Conservation (phyloP, 2,888 invertebrate genomes). For the Drosophila falleni region DNA sequence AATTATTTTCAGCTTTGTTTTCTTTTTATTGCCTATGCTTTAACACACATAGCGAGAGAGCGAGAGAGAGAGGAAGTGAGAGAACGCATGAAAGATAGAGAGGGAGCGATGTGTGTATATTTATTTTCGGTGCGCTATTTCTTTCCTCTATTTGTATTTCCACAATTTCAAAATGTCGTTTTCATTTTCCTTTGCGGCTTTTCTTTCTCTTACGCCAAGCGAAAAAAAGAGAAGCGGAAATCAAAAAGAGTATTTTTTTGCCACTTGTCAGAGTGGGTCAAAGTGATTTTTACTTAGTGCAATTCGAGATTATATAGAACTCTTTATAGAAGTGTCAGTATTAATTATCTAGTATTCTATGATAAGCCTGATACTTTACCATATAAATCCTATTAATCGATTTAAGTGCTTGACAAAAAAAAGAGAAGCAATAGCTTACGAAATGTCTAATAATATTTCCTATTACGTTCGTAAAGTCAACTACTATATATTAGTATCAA, state of each 20-base stretch:
- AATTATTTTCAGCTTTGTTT: constrained; percentile 79
- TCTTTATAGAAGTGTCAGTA: not conserved
- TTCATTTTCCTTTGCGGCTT: constrained; percentile 36
- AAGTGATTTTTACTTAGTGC: not conserved
- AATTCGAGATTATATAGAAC: not conserved
- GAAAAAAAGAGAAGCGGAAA: constrained; percentile 19
- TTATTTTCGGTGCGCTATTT: constrained; percentile 73
- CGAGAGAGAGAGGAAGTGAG: constrained; percentile 6
- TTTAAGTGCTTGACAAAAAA: constrained; percentile 1
- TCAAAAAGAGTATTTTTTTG: constrained; percentile 8
- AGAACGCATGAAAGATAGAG: constrained; percentile 1
- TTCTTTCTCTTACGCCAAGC: constrained; percentile 35
- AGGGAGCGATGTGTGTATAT: constrained; percentile 37
- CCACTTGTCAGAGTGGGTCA: constrained; percentile 20
- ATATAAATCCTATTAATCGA: not conserved
- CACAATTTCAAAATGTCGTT: constrained; percentile 57
- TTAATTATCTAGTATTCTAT: not conserved
- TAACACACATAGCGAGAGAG: constrained; percentile 16
- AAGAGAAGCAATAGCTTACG: not conserved
- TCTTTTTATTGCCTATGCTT: constrained; percentile 58
- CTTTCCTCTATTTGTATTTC: constrained; percentile 42
- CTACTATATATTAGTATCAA: not conserved
- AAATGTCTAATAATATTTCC: not conserved
- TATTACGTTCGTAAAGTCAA: not conserved
- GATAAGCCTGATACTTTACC: not conserved